A percentile compares a stretch with the other conserved stretches of the same genome.
phyloP scores from a whole-genome alignment of 2,797 vertebrate species.

The Gymnodraco acuticeps region DNA sequence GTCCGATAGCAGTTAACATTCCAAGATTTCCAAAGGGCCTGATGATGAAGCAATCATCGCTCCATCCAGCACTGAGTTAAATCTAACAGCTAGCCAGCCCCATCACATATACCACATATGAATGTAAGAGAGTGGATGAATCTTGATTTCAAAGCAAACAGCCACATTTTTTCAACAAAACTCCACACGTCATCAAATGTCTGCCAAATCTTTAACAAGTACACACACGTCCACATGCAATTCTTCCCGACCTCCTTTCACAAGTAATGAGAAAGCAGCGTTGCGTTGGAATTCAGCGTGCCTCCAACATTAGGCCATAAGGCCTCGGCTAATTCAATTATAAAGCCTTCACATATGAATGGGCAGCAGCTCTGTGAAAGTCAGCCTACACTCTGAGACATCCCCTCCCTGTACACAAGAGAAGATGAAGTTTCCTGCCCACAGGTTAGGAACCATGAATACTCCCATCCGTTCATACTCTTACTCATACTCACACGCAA shows the following conservation, averaged over 20 bases:
- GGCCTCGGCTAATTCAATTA: slow-evolving; percentile 75
- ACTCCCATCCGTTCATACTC: slow-evolving; percentile 4
- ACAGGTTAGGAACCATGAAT: slow-evolving; percentile 40
- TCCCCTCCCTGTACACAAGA: slow-evolving; percentile 57
- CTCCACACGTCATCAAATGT: neutral
- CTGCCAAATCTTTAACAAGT: slow-evolving; percentile 11
- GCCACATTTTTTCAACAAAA: neutral
- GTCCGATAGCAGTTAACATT: slow-evolving; percentile 59
- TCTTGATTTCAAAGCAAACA: slow-evolving; percentile 11
- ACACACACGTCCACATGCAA: slow-evolving; percentile 8
- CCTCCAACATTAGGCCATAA: slow-evolving; percentile 63
- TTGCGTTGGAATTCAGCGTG: slow-evolving; percentile 50
- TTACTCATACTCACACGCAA: neutral
- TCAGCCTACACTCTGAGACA: slow-evolving; percentile 44
- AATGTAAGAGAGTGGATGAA: neutral
- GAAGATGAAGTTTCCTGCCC: slow-evolving; percentile 52
- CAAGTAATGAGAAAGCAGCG: slow-evolving; percentile 58
- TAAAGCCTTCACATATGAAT: slow-evolving; percentile 62
- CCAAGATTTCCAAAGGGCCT: slow-evolving; percentile 48
- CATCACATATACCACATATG: neutral
- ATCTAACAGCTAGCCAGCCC: slow-evolving; percentile 44
- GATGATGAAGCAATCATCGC: slow-evolving; percentile 66
- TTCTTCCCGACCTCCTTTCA: slow-evolving; percentile 50
- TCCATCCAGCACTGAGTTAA: slow-evolving; percentile 51
- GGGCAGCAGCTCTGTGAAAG: slow-evolving; percentile 54